Evolutionary conservation across 1,140 invertebrate species (phyloP), one percentile per base, ranked within the genome.

Genomic region (Dicyema japonicum): DNA sequence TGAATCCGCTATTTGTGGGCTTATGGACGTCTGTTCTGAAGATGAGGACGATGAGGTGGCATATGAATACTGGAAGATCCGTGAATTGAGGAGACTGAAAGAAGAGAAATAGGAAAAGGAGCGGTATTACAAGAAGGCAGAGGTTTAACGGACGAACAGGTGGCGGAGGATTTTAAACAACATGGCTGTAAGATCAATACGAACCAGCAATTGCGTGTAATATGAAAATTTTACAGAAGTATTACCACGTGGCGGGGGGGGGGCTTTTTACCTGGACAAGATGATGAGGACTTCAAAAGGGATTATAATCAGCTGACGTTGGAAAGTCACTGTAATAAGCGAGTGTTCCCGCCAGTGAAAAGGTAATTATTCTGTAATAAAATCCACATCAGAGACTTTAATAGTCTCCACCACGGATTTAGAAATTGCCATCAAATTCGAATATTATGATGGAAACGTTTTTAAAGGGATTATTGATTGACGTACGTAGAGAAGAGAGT

Each of bases 271-370:
- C 39, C 61, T 57, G 74, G 90, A 41, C 64, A 69, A 40, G 82
- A 94, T 35, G 72, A 92, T 33, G 66, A 69, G 15, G 64, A 90
- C 9, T 69, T 68, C 35, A 82, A 78, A 44, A 60, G 82, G 43
- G 80, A 97, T 45, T 92, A 85, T 46, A 75, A 82, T 5, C 69
- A 72, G 35, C 70, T 85, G 1, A 97, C 88, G 0, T 49, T 94
- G 31, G 88, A 97, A 40, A 85, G 97, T 64, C 78, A 90, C 44
- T 94, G 97, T 51, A 78, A 97, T 44, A 97, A 94, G 50, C 82
- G 80, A 22, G 69, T 92, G 35, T 45, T 97, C 28, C 88, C 88
- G 4, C 88, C 92, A 60, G 82, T 97, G 32, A 94, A n/a, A n/a
- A n/a, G n/a, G n/a, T n/a, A n/a, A n/a, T n/a, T n/a, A n/a, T n/a